phyloP scores from a whole-genome alignment of 2,888 invertebrate species.

The Xestia ashworthii region DNA sequence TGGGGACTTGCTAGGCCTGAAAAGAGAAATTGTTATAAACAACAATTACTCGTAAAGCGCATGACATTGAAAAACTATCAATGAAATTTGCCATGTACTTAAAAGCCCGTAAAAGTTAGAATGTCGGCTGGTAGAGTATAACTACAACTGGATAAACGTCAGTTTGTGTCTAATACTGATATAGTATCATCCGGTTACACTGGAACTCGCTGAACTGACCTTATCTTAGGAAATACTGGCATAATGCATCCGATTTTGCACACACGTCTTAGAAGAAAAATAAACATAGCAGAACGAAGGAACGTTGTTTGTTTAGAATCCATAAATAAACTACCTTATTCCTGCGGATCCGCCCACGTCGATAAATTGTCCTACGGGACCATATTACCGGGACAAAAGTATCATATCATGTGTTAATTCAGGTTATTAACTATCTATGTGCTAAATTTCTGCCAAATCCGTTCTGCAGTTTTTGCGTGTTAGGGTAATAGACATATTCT shows the following conservation, averaged over 20 bases:
- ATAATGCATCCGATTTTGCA: constrained; percentile 17
- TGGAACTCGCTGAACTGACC: constrained; percentile 26
- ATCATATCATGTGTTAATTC: too few species aligned
- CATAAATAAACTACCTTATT: neutral
- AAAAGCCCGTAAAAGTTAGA: constrained; percentile 17
- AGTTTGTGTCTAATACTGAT: constrained; percentile 38
- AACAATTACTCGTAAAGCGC: neutral
- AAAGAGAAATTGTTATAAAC: constrained; percentile 35
- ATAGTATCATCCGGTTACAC: constrained; percentile 41
- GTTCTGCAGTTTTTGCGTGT: too few species aligned
- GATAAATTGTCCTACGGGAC: too few species aligned
- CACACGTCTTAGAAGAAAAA: constrained; percentile 3
- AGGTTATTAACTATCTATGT: too few species aligned
- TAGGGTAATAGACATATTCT: too few species aligned
- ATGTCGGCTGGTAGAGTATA: constrained; percentile 17
- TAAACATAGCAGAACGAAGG: neutral
- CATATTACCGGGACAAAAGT: too few species aligned
- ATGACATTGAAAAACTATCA: neutral
- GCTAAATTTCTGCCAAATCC: too few species aligned
- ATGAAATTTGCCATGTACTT: neutral
- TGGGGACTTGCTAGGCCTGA: constrained; percentile 95
- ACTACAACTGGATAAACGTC: constrained; percentile 21
- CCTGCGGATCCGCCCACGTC: too few species aligned
- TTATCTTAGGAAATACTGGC: constrained; percentile 21
- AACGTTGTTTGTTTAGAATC: neutral